Conservation (phyloP, 1,140 invertebrate genomes). For the Orchesella cincta region DNA sequence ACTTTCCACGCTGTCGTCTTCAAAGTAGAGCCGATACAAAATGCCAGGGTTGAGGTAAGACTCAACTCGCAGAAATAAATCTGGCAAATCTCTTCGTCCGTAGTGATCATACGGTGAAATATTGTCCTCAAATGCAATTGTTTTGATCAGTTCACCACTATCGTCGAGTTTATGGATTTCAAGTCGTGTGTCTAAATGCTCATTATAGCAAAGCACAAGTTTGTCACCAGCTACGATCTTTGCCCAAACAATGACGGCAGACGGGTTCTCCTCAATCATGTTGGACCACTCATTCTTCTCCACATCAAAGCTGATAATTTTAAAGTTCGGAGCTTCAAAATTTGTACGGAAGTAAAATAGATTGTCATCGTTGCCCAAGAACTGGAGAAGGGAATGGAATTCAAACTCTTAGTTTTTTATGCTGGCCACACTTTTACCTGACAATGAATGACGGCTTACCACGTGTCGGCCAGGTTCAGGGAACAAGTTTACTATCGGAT, state of each 20-base stretch:
- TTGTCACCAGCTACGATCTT: not conserved
- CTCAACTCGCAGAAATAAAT: not conserved
- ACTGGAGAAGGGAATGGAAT: constrained; percentile 63
- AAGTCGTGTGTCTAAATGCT: constrained; percentile 5
- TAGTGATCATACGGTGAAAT: constrained; percentile 4
- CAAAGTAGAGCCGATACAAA: not conserved
- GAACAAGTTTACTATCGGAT: not conserved
- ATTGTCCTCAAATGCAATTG: not conserved
- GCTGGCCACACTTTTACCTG: too few relatives aligned
- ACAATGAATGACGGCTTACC: too few relatives aligned
- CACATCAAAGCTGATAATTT: constrained; percentile 86
- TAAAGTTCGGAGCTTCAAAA: constrained; percentile 88
- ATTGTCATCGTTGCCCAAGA: constrained; percentile 84
- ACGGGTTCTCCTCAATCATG: constrained; percentile 2
- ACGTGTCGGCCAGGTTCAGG: not conserved
- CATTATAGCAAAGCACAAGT: constrained; percentile 2
- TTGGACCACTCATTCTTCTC: constrained; percentile 58
- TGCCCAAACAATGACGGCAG: constrained; percentile 14
- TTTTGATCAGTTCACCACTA: not conserved
- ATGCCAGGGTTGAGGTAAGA: constrained; percentile 12
- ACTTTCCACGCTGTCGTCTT: not conserved
- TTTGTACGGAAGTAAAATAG: constrained; percentile 88
- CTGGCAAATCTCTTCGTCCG: not conserved
- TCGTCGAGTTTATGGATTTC: constrained; percentile 1
- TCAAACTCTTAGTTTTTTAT: not conserved